Percentiles rank a stretch among this genome's conserved stretches.
Conservation (phyloP, 2,797 vertebrate species). For the Neopelma chrysocephalum region DNA sequence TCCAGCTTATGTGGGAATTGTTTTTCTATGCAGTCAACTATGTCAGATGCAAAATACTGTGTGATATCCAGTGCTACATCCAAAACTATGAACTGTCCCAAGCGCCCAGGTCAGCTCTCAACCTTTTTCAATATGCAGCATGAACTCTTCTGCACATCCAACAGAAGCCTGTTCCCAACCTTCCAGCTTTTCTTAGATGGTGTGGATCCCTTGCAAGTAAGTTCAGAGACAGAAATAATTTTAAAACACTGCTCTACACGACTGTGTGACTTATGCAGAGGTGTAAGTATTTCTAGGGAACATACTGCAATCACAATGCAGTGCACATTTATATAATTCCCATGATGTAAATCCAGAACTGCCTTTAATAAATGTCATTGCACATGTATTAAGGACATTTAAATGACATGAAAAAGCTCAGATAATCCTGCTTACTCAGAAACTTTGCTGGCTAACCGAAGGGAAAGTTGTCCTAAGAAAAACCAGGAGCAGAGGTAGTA, state of each 20-base stretch:
- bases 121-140: neutral
- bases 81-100: neutral
- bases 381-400: neutral
- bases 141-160: neutral
- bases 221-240: neutral
- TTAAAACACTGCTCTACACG: neutral
- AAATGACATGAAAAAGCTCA: neutral
- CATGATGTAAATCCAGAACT: neutral
- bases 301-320: neutral
- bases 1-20: neutral
- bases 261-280: neutral
- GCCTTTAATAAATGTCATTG: neutral
- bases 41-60: neutral
- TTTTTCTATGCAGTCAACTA: neutral
- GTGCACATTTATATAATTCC: neutral
- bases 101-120: neutral
- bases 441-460: neutral
- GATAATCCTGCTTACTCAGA: neutral
- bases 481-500: neutral
- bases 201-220: neutral
- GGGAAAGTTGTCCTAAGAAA: neutral
- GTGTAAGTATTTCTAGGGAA: neutral
- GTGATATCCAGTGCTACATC: fast-evolving
- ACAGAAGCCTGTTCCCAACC: neutral
- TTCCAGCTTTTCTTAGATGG: neutral